Evolutionary conservation across 2,888 invertebrate species (phyloP).

Genomic region (Cantharis lateralis): DNA sequence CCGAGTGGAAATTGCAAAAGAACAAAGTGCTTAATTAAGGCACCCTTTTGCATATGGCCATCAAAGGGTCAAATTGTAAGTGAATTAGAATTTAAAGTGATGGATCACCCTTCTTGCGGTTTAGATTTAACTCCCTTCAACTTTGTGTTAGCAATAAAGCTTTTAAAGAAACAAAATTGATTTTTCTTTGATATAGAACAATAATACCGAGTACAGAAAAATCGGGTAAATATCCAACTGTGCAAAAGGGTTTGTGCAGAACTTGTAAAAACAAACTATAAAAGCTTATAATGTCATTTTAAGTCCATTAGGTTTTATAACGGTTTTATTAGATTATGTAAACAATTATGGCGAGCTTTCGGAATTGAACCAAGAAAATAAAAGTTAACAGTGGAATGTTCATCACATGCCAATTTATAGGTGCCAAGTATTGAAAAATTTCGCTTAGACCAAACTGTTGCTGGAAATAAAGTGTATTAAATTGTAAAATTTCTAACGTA

Average conservation of each 20-base stretch:
- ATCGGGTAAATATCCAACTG: neutral
- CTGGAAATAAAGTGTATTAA: neutral
- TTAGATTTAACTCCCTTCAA: neutral
- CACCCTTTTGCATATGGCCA: neutral
- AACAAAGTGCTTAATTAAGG: neutral
- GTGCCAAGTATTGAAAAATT: neutral
- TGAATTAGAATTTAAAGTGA: neutral
- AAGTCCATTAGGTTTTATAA: neutral
- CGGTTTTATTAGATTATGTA: neutral
- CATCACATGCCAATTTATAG: neutral
- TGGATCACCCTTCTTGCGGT: neutral
- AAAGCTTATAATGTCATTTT: neutral
- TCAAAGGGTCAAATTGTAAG: neutral
- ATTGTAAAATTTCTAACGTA: constrained; percentile 3
- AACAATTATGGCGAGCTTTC: neutral
- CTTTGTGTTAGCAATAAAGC: neutral
- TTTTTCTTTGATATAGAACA: neutral
- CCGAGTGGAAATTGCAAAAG: neutral
- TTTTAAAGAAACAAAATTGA: neutral
- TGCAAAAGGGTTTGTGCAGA: neutral
- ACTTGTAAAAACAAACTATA: neutral
- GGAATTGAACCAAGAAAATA: neutral
- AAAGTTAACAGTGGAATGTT: neutral
- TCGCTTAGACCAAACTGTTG: neutral
- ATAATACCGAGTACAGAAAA: neutral